Base-by-base conservation (phyloP, 1,140 invertebrate genomes). In the Drosophila punjabiensis region DNA sequence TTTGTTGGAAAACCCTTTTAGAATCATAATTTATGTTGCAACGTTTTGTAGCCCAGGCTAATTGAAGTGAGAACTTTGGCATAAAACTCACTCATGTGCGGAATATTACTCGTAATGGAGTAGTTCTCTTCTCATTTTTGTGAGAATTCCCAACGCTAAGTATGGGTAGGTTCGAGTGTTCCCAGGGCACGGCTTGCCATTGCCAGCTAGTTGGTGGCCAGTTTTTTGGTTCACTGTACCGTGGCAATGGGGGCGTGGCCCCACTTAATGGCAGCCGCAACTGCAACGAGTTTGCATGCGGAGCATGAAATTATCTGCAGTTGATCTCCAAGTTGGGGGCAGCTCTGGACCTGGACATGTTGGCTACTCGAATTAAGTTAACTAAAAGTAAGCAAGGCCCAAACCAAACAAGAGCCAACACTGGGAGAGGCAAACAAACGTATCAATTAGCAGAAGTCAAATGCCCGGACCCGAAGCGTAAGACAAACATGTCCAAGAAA, bases 381-480 rank as follows among this genome's bases (percentile, higher is more conserved):
- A 52, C 50, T 62, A 68, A 33, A 67, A 55, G 41, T 7, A 10
- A 5, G 50, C 10, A 58, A 28, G 24, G 35, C 11, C 14, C 24
- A 14, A 35, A 6, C 47, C 37, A 59, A 60, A 56, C 20, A 30
- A 68, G 43, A 58, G 43, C 69, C 50, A 77, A 63, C 78, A 77
- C 39, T 53, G 35, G 75, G 58, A 73, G 60, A 59, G 47, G 53
- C 58, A 50, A 55, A 37, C 64, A 41, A 76, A 85, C 78, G 67
- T 85, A 79, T 85, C 82, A 85, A 85, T 85, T 85, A 85, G 74
- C 65, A 64, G 53, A 43, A 76, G 63, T 60, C 81, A 79, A 50
- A 76, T 56, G 39, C 32, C 37, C 58, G 48, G 43, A 68, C 24
- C 43, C 20, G 48, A 43, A 43, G 16, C 32, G 14, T 32, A 41